Evolutionary conservation across 2,797 vertebrate species (phyloP).

Genomic region (Paedocypris micromegethes): DNA sequence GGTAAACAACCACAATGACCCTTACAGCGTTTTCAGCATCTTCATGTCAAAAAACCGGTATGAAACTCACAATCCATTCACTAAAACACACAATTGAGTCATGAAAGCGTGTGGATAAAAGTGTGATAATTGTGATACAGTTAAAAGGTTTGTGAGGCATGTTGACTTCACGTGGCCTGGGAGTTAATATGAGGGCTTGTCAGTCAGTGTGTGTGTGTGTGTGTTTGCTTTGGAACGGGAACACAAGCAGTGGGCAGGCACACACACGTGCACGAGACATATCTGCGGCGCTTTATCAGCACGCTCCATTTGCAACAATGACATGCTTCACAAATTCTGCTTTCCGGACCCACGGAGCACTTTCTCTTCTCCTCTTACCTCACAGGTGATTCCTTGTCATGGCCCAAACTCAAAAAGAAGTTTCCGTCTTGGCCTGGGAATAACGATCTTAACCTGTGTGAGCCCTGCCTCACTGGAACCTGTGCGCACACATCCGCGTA

Average conservation of each 20-base stretch:
- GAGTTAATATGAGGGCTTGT: too few relatives aligned
- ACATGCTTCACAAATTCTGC: conserved; percentile 57
- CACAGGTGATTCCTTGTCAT: too few relatives aligned
- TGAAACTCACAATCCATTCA: too few relatives aligned
- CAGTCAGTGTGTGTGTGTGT: conserved; percentile 6
- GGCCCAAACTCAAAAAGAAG: conserved; percentile 22
- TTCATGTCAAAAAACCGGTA: too few relatives aligned
- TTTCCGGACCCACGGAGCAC: conserved; percentile 39
- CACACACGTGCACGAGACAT: conserved; percentile 37
- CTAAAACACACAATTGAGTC: too few relatives aligned
- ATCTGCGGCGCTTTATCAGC: conserved; percentile 56
- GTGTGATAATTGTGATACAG: too few relatives aligned
- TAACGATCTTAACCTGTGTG: neutral
- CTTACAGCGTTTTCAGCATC: too few relatives aligned
- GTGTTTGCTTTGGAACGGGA: conserved; percentile 36
- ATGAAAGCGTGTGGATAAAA: too few relatives aligned
- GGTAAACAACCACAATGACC: too few relatives aligned
- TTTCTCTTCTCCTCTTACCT: conserved; percentile 19
- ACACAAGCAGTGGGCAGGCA: conserved; percentile 42
- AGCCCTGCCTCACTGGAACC: conserved; percentile 18
- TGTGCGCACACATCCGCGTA: conserved; percentile 25
- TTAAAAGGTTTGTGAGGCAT: too few relatives aligned
- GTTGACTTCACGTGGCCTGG: too few relatives aligned
- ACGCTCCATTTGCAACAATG: conserved; percentile 64
- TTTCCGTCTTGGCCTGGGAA: conserved; percentile 20